Conservation (phyloP, 2,797 vertebrate genomes). For the Sebastes matsubarae region DNA sequence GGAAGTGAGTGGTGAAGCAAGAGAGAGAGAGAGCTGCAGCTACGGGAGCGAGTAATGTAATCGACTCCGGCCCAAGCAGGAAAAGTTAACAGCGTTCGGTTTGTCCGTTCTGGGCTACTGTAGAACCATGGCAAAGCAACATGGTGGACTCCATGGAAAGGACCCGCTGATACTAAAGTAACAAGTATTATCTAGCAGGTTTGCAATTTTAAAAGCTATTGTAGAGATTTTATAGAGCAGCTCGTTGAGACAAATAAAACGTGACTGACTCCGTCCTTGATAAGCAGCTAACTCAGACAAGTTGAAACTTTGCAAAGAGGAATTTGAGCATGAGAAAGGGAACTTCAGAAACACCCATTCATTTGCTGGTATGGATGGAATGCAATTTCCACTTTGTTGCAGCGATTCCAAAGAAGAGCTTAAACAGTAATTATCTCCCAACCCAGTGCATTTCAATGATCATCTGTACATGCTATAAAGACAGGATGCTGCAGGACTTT, state of each 20-base stretch:
- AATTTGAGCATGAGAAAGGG: slow-evolving; percentile 21
- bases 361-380: slow-evolving; percentile 57
- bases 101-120: too few relatives aligned
- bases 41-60: too few relatives aligned
- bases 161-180: neutral
- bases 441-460: slow-evolving; percentile 27
- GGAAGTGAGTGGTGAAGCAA: too few relatives aligned
- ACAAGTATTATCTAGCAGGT: neutral
- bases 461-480: slow-evolving; percentile 42
- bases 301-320: slow-evolving; percentile 31
- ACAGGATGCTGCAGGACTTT: slow-evolving; percentile 37
- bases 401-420: slow-evolving; percentile 18
- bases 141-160: too few relatives aligned
- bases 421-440: slow-evolving; percentile 46
- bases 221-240: neutral
- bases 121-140: too few relatives aligned
- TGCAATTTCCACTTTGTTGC: slow-evolving; percentile 34
- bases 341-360: slow-evolving; percentile 46
- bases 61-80: too few relatives aligned
- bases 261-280: neutral
- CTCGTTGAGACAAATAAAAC: slow-evolving; percentile 7
- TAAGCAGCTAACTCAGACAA: slow-evolving; percentile 17
- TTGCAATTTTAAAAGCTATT: neutral
- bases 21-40: too few relatives aligned
- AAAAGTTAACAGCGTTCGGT: too few relatives aligned